Evolutionary conservation across 2,888 invertebrate species (phyloP).

Genomic region (Dynastes grantii): DNA sequence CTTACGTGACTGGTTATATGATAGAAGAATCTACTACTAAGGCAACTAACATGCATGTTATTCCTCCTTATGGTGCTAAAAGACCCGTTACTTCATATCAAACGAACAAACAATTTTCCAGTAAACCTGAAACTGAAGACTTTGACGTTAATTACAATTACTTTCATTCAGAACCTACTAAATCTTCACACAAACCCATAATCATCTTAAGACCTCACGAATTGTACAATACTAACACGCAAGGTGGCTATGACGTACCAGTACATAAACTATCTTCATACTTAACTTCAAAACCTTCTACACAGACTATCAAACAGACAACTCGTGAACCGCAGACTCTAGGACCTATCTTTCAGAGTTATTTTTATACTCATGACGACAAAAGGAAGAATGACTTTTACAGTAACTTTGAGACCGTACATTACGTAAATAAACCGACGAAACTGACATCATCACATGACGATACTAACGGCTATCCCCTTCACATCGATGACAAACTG

Average conservation of each 20-base stretch:
- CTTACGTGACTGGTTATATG: slow-evolving; percentile 48
- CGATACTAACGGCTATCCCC: slow-evolving; percentile 52
- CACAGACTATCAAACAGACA: slow-evolving; percentile 24
- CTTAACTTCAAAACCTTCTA: slow-evolving; percentile 1
- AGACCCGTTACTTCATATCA: not conserved
- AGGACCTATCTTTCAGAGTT: slow-evolving; percentile 9
- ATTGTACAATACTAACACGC: not conserved
- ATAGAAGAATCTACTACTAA: slow-evolving; percentile 45
- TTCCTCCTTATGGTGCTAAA: slow-evolving; percentile 35
- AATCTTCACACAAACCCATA: slow-evolving; percentile 58
- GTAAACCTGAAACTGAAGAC: slow-evolving; percentile 15
- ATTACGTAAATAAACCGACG: slow-evolving; percentile 50
- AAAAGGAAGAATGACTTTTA: slow-evolving; percentile 41
- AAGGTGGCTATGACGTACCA: slow-evolving; percentile 9
- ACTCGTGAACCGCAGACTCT: slow-evolving; percentile 22
- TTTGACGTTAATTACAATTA: slow-evolving; percentile 37
- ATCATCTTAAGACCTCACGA: slow-evolving; percentile 38
- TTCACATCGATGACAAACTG: slow-evolving; percentile 57
- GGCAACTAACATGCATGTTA: slow-evolving; percentile 35
- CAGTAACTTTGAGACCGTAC: slow-evolving; percentile 47
- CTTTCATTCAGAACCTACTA: slow-evolving; percentile 53
- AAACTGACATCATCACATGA: slow-evolving; percentile 59
- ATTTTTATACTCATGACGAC: slow-evolving; percentile 3
- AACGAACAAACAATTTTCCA: not conserved
- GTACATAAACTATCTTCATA: slow-evolving; percentile 22